Conservation (phyloP, 92 coral and sea anemone genomes). For the Palythoa grandis region DNA sequence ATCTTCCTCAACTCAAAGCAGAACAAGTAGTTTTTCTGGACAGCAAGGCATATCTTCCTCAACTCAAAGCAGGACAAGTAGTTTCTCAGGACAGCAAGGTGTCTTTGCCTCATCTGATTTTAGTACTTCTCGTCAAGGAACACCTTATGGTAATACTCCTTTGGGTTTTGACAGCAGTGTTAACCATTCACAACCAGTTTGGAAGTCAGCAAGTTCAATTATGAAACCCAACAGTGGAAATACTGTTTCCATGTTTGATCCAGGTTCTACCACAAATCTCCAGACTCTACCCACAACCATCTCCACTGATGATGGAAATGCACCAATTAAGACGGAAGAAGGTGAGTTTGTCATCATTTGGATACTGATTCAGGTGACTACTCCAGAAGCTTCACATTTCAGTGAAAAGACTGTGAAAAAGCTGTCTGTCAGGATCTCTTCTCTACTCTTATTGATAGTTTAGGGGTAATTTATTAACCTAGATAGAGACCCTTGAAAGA, state of each 20-base stretch:
- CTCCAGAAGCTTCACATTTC: background rate
- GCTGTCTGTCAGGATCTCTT: too few species aligned
- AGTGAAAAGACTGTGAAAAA: background rate
- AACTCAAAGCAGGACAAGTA: background rate
- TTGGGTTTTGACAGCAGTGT: background rate
- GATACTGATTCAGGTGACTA: background rate
- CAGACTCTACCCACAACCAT: background rate
- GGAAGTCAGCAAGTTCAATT: background rate
- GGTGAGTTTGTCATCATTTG: background rate
- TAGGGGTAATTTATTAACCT: too few species aligned
- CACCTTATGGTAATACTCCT: background rate
- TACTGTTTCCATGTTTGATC: background rate
- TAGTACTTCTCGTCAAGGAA: conserved; percentile 14
- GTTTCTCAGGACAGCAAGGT: conserved; percentile 7
- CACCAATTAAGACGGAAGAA: background rate
- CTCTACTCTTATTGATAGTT: too few species aligned
- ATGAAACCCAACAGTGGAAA: background rate
- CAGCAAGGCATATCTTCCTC: background rate
- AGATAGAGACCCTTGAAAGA: too few species aligned
- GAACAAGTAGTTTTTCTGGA: conserved; percentile 19
- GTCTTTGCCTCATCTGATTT: background rate
- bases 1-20: background rate
- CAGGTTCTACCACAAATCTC: background rate
- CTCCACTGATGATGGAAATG: background rate
- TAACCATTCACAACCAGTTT: background rate